These are phyloP conservation scores for Indicator indicator DNA, from an alignment of 2,113 vertebrate genomes.

Conservation along the genomic window DNA sequence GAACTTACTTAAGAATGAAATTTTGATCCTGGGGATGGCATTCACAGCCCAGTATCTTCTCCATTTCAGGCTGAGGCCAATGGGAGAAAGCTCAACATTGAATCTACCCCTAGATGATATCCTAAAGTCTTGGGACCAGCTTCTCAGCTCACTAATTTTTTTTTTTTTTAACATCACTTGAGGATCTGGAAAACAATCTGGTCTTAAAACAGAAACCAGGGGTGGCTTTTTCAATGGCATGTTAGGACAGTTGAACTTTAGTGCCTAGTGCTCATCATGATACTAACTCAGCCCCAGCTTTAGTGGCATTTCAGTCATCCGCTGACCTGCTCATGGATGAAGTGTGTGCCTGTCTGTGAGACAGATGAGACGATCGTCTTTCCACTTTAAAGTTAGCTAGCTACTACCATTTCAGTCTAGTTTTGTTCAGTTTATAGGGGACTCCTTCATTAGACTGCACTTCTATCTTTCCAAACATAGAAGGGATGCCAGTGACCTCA, in stretches of 20 bases:
- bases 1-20: neutral
- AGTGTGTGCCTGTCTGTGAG: neutral
- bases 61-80: neutral
- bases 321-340: neutral
- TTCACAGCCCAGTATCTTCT: neutral
- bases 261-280: neutral
- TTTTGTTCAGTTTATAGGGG: neutral
- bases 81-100: neutral
- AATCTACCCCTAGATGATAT: neutral
- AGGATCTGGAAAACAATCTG: neutral
- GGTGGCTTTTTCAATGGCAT: neutral
- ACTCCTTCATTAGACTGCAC: accelerated
- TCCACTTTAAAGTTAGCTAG: neutral
- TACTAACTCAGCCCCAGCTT: neutral
- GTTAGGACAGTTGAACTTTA: neutral
- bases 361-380: neutral
- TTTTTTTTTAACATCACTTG: neutral
- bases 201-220: neutral
- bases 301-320: accelerated
- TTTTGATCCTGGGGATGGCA: neutral
- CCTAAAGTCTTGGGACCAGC: neutral
- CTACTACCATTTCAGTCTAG: neutral
- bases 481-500: neutral
- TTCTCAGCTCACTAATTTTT: neutral
- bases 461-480: neutral